These are phyloP conservation scores for Cryptus viduatorius DNA, from an alignment of 2,888 invertebrate species.

Conservation along the genomic window DNA sequence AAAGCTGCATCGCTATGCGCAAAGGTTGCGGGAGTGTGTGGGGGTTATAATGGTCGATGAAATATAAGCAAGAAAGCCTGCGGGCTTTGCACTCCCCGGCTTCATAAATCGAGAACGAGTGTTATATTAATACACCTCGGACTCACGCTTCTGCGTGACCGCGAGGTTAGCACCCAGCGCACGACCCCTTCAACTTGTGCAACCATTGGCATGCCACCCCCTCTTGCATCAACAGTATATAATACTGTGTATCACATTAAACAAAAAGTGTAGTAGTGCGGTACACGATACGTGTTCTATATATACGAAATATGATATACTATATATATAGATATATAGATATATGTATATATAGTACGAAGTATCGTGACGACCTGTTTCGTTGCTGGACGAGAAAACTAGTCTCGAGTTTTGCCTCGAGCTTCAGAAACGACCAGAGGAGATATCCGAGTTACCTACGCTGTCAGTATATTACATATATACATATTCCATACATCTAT, in stretches of 20 bases:
- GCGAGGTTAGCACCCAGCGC: conserved; percentile 67
- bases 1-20: conserved; percentile 1
- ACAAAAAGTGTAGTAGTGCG: conserved; percentile 29
- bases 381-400: conserved; percentile 46
- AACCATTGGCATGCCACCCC: conserved; percentile 63
- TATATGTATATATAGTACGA: neutral
- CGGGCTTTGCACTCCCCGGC: conserved; percentile 27
- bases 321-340: neutral
- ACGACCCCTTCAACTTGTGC: conserved; percentile 58
- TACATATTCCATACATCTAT: neutral
- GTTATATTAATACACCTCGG: conserved; percentile 67
- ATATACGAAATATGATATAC: neutral
- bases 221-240: conserved; percentile 45
- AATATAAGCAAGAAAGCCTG: conserved; percentile 17
- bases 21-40: neutral
- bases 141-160: conserved; percentile 69
- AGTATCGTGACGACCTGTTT: conserved; percentile 65
- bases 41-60: neutral
- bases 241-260: conserved; percentile 35
- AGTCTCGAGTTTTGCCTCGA: conserved; percentile 3
- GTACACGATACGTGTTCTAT: conserved; percentile 23
- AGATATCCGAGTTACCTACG: neutral
- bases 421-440: conserved; percentile 6
- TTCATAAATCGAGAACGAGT: conserved; percentile 61
- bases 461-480: neutral